Conservation (phyloP, 1,140 invertebrate species). For the Diabrotica virgifera region DNA sequence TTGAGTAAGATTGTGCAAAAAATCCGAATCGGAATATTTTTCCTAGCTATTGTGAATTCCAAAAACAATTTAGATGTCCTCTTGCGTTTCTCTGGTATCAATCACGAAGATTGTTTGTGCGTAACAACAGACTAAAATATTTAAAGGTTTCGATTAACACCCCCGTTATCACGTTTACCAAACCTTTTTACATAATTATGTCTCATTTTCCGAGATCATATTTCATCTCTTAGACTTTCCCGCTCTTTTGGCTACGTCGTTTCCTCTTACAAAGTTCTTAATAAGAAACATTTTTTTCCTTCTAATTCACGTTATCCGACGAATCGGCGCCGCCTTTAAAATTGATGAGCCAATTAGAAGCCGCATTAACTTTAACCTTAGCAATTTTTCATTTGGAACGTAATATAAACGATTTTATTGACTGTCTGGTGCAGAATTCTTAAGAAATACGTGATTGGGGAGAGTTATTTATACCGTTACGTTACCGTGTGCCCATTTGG, state of each 20-base stretch:
- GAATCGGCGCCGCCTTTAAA: background rate
- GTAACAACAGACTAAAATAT: too few species aligned
- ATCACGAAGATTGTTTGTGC: too few species aligned
- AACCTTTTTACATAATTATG: too few species aligned
- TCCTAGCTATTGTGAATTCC: too few species aligned
- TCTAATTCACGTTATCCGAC: background rate
- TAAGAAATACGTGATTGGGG: background rate
- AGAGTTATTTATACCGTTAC: background rate
- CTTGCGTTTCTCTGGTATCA: too few species aligned
- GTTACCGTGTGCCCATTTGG: too few species aligned
- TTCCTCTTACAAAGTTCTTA: background rate
- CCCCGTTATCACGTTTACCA: too few species aligned
- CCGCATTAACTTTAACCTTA: conserved; percentile 2
- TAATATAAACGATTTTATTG: conserved; percentile 1
- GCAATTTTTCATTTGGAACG: conserved; percentile 6
- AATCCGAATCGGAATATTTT: too few species aligned
- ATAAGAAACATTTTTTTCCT: background rate
- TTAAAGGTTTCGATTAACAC: too few species aligned
- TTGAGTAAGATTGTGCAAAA: too few species aligned
- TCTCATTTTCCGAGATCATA: background rate
- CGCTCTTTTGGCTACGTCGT: background rate
- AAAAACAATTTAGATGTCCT: too few species aligned
- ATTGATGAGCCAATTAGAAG: conserved; percentile 11
- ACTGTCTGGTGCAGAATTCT: background rate
- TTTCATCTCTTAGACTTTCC: background rate